Conservation (phyloP, 2,888 invertebrate genomes). For the Apodemia duryi region DNA sequence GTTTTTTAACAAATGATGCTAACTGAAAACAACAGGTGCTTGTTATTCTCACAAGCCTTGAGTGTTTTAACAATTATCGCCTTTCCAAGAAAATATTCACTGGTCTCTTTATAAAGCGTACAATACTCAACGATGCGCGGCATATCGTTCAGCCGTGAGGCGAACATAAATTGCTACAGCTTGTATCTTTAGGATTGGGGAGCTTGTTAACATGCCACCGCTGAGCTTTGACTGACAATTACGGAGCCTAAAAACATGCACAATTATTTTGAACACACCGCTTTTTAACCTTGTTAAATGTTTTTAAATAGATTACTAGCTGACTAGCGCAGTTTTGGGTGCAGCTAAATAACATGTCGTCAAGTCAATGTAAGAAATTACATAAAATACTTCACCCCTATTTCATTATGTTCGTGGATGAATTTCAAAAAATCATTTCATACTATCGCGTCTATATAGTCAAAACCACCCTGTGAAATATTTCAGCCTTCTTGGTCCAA, state of each 20-base stretch:
- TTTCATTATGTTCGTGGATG: no score
- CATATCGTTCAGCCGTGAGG: slow-evolving; percentile 50
- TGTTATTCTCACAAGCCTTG: neutral
- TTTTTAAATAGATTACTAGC: no score
- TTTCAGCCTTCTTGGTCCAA: no score
- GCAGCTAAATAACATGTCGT: no score
- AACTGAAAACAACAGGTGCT: no score
- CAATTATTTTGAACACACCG: slow-evolving; percentile 1
- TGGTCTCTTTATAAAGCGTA: slow-evolving; percentile 44
- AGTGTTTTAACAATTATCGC: slow-evolving; percentile 26
- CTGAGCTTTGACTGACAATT: slow-evolving; percentile 44
- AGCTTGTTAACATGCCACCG: slow-evolving; percentile 50
- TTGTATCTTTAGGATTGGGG: slow-evolving; percentile 43
- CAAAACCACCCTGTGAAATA: no score
- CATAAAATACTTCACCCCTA: no score
- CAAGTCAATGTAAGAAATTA: no score
- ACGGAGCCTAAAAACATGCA: neutral
- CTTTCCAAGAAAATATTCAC: slow-evolving; percentile 54
- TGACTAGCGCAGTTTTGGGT: no score
- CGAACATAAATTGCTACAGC: slow-evolving; percentile 60
- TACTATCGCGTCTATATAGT: no score
- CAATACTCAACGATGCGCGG: slow-evolving; percentile 48
- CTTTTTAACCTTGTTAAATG: neutral
- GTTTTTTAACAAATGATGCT: no score
- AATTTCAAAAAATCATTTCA: no score